Percentiles rank a stretch among this genome's conserved stretches.
These are phyloP conservation scores for Gopherus evgoodei DNA, from an alignment of 2,113 vertebrate species.

Conservation along the genomic window DNA sequence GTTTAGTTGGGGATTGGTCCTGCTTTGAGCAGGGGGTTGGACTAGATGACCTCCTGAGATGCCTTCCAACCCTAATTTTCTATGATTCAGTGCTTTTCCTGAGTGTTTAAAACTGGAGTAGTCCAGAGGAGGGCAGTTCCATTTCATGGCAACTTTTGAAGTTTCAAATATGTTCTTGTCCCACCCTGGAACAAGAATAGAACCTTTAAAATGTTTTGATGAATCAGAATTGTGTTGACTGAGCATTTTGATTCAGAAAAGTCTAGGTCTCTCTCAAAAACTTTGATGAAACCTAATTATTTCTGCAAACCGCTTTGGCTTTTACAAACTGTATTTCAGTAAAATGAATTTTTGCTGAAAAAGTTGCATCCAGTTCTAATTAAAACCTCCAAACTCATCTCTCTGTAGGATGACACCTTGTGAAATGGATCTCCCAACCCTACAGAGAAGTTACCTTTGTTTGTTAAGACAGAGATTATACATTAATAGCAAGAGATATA, in stretches of 20 bases:
- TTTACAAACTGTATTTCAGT: not conserved
- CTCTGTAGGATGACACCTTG: not conserved
- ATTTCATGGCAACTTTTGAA: not conserved
- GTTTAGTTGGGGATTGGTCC: too few relatives aligned
- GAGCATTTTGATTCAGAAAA: not conserved
- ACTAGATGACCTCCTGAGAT: too few relatives aligned
- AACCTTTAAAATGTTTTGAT: not conserved
- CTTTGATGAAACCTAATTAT: not conserved
- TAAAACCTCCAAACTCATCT: not conserved
- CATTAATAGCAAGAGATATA: not conserved
- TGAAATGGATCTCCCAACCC: not conserved
- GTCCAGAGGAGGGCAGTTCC: not conserved
- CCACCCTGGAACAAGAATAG: too few relatives aligned
- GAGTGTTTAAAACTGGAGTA: not conserved
- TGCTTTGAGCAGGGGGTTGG: too few relatives aligned
- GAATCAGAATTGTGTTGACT: not conserved
- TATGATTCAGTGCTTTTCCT: not conserved
- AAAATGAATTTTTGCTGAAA: too few relatives aligned
- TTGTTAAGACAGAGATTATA: not conserved
- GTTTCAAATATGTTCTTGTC: not conserved
- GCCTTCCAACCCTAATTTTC: too few relatives aligned
- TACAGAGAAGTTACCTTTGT: not conserved
- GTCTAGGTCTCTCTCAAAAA: not conserved
- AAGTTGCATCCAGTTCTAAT: too few relatives aligned
- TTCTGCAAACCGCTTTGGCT: not conserved